Evolutionary conservation across 2,113 vertebrate genomes (phyloP), one percentile per base, ranked within the genome.

Genomic region (Melanerpes aurifrons): DNA sequence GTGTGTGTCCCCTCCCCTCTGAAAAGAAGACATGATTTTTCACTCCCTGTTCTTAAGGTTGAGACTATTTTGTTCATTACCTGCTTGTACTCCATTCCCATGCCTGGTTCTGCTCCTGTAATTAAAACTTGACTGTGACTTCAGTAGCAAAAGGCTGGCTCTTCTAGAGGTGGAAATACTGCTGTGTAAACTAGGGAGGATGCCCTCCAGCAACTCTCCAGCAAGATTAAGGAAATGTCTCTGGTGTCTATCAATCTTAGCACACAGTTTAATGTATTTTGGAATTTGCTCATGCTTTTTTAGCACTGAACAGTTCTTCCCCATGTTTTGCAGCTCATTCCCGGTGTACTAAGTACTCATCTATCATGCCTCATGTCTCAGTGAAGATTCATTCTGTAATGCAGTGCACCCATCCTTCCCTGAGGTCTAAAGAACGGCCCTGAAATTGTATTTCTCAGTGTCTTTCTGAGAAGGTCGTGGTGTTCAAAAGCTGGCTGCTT

Each of bases 241-340:
- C 93, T 86, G 62, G 92, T 95, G 96, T 84, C 93, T 91, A 90
- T 95, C 95, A 94, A 92, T 96, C 95, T 94, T 78, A 88, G 80
- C 76, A 35, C 81, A 62, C 0, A 1, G 83, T 87, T 90, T 96
- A 95, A 95, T 90, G 84, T 87, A 89, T 95, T 92, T 92, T 89
- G 93, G 92, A 86, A 93, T 93, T 96, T 89, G 77, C 74, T 95
- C 81, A 32, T 25, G 77, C 75, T 90, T 82, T 92, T 83, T 90
- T 75, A 90, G 90, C 70, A 66, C 58, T 82, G 86, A 94, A 86
- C 89, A 86, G 77, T 82, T 82, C 92, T 87, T 89, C 47, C 71
- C 53, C 35, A 20, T 93, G 92, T 92, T 96, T 93, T 59, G 59
- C 83, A 96, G 74, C 77, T 94, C 83, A 84, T 93, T 90, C 92